Conservation (phyloP, 1,140 invertebrate genomes). For the Propsilocerus akamusi region DNA sequence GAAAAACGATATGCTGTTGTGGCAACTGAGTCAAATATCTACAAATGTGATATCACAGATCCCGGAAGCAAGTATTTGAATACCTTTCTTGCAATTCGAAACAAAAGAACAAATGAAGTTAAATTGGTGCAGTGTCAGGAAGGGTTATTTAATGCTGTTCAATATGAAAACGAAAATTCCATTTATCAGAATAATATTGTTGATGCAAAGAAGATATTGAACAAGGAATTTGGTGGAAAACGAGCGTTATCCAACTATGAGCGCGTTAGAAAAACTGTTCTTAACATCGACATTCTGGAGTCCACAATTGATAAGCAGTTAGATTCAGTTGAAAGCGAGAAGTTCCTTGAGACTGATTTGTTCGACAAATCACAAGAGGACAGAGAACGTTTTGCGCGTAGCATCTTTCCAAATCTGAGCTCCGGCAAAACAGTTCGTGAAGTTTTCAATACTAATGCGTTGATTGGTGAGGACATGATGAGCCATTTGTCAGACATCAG, state of each 20-base stretch:
- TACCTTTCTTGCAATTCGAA: neutral
- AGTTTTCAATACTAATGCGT: neutral
- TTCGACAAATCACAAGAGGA: neutral
- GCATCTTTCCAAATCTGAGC: neutral
- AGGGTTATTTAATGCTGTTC: neutral
- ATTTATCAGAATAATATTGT: neutral
- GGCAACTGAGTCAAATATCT: neutral
- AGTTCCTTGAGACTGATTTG: neutral
- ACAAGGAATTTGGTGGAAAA: neutral
- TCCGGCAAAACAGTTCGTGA: neutral
- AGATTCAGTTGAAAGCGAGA: neutral
- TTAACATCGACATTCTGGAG: neutral
- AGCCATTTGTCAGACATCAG: neutral
- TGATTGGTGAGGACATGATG: neutral
- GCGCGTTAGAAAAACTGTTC: neutral
- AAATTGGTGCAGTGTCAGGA: neutral
- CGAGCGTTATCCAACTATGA: neutral
- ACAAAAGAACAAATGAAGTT: neutral
- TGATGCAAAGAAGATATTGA: neutral
- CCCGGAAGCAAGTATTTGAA: neutral
- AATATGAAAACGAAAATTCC: neutral
- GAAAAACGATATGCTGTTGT: neutral
- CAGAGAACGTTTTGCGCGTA: neutral
- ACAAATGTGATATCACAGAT: neutral
- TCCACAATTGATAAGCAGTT: neutral